Percentiles rank a stretch among this genome's conserved stretches.
Conservation (phyloP, 2,797 vertebrate species). For the Chromobotia macracanthus region DNA sequence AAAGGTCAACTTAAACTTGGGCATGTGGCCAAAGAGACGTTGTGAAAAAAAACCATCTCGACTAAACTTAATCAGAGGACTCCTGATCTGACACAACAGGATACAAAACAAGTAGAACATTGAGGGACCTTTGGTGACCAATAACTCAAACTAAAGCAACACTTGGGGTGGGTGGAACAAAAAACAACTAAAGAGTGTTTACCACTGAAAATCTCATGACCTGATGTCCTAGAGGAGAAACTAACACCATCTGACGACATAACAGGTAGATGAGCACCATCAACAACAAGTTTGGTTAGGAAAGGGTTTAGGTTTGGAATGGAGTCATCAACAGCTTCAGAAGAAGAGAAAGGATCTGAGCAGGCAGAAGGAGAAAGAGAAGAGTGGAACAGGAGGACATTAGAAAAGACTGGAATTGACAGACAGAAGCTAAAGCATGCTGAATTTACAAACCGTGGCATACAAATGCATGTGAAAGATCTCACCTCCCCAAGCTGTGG, state of each 20-base stretch:
- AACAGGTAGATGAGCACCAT: conserved; percentile 95
- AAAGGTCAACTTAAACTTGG: not conserved
- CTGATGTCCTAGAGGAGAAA: conserved; percentile 98
- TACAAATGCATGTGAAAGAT: not conserved
- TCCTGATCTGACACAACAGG: conserved; percentile 17
- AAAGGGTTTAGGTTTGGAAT: conserved; percentile 99
- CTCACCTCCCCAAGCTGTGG: conserved; percentile 96
- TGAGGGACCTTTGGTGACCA: conserved; percentile 1
- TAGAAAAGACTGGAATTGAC: conserved; percentile 73
- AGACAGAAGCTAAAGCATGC: conserved; percentile 72
- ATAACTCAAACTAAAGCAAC: conserved; percentile 45
- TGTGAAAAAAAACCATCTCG: conserved; percentile 1
- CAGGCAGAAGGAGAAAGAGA: conserved; percentile 71
- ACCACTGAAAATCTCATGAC: conserved; percentile 99
- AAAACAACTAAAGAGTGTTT: conserved; percentile 79
- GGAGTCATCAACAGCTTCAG: conserved; percentile 97
- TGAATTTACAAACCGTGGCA: conserved; percentile 55
- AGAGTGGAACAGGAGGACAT: conserved; percentile 82
- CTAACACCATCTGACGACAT: conserved; percentile 95
- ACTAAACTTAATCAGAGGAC: conserved; percentile 18
- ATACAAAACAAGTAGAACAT: conserved; percentile 6
- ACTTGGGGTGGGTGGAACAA: conserved; percentile 44
- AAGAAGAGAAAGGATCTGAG: conserved; percentile 98
- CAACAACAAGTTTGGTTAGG: conserved; percentile 96
- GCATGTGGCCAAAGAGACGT: not conserved